These are phyloP conservation scores for Nibea coibor DNA, from an alignment of 2,113 vertebrate species.

Conservation along the genomic window DNA sequence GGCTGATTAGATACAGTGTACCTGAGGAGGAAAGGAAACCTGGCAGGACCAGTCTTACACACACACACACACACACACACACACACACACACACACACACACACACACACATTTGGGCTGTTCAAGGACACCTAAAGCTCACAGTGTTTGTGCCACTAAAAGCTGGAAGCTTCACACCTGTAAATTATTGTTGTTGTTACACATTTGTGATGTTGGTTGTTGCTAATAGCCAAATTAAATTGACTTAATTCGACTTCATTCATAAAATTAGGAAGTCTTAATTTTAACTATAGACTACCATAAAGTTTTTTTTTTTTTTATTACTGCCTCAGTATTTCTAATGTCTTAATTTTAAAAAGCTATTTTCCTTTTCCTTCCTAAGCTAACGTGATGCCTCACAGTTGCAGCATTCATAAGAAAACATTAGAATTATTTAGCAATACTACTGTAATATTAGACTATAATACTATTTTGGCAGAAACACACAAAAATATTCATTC, in stretches of 20 bases:
- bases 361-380: not conserved
- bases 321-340: not conserved
- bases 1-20: constrained; percentile 80
- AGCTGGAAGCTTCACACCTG: constrained; percentile 79
- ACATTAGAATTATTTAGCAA: not conserved
- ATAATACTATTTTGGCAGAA: not conserved
- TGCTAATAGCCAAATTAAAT: not conserved
- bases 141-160: constrained; percentile 26
- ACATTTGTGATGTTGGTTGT: not conserved
- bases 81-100: constrained; percentile 47
- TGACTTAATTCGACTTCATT: not conserved
- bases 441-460: too few species aligned
- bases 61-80: constrained; percentile 29
- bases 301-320: not conserved
- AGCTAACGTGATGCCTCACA: not conserved
- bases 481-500: not conserved
- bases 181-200: constrained; percentile 15
- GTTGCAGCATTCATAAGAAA: not conserved
- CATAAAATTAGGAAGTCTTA: not conserved
- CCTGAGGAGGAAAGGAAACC: constrained; percentile 61
- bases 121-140: constrained; percentile 75
- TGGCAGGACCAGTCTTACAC: constrained; percentile 55
- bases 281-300: not conserved
- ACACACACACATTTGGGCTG: constrained; percentile 34
- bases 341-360: too few species aligned